Percentiles rank a stretch among this genome's conserved stretches.
phyloP scores from a whole-genome alignment of 37 sponge, comb jelly and placozoan species.

The Haliclona indistincta region DNA sequence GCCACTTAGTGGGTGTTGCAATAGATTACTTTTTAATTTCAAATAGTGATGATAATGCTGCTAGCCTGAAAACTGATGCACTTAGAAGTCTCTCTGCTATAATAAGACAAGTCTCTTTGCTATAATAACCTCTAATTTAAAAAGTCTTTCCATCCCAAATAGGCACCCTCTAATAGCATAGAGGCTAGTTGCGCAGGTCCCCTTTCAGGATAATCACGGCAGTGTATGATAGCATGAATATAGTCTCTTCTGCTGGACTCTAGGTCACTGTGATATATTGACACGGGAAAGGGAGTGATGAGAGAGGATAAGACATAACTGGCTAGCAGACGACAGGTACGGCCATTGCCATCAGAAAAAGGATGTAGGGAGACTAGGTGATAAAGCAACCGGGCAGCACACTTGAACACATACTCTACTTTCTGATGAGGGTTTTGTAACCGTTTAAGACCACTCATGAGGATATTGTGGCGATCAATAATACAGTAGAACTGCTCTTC shows the following conservation, averaged over 20 bases:
- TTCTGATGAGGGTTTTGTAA: not conserved
- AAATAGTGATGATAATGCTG: no score
- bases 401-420: constrained; percentile 26
- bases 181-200: constrained; percentile 31
- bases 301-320: constrained; percentile 22
- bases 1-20: no score
- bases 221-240: constrained; percentile 52
- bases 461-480: constrained; percentile 53
- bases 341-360: constrained; percentile 75
- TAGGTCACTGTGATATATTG: constrained; percentile 1
- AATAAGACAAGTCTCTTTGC: no score
- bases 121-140: not conserved
- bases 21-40: no score
- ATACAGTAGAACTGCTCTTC: constrained; percentile 30
- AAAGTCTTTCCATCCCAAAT: constrained; percentile 20
- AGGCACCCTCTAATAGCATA: constrained; percentile 47
- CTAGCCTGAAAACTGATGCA: no score
- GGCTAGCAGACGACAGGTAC: constrained; percentile 61
- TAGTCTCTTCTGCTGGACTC: constrained; percentile 23
- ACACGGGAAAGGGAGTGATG: constrained; percentile 61
- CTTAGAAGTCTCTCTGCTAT: no score
- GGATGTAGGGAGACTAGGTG: constrained; percentile 63
- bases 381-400: constrained; percentile 59
- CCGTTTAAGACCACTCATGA: constrained; percentile 3
- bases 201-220: constrained; percentile 25